Evolutionary conservation across 1,140 invertebrate species (phyloP).

Genomic region (Bacillus rossius): DNA sequence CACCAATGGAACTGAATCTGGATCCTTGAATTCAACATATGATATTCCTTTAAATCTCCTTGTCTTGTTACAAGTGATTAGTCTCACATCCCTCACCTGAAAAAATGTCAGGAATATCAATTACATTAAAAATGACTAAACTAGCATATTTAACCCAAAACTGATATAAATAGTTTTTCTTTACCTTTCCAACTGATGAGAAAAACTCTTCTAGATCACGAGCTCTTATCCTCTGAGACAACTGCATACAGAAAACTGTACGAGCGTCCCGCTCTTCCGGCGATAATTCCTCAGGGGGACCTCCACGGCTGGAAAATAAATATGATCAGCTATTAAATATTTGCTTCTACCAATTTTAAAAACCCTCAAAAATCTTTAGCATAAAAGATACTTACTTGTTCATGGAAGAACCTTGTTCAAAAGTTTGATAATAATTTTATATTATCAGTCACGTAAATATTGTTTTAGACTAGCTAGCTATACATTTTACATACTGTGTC

Average conservation of each 20-base stretch:
- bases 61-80: constrained; percentile 99
- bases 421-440: no score
- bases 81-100: constrained; percentile 83
- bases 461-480: no score
- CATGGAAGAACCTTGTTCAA: no score
- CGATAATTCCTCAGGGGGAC: constrained; percentile 64
- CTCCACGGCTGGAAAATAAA: no score
- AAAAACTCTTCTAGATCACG: constrained; percentile 99
- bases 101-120: constrained; percentile 9
- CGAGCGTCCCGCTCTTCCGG: constrained; percentile 97
- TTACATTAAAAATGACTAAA: not conserved
- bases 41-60: constrained; percentile 98
- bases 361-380: no score
- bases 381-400: no score
- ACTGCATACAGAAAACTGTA: constrained; percentile 97
- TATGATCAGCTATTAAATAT: no score
- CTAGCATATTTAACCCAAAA: not conserved
- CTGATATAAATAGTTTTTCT: no score
- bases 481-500: no score
- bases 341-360: no score
- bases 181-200: constrained; percentile 94
- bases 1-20: constrained; percentile 93
- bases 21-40: constrained; percentile 98
- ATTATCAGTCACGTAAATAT: no score
- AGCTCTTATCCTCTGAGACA: constrained; percentile 89